Percentiles rank a stretch among this genome's conserved stretches.
These are phyloP conservation scores for Fregata magnificens DNA, from an alignment of 2,113 vertebrate genomes.

Conservation along the genomic window DNA sequence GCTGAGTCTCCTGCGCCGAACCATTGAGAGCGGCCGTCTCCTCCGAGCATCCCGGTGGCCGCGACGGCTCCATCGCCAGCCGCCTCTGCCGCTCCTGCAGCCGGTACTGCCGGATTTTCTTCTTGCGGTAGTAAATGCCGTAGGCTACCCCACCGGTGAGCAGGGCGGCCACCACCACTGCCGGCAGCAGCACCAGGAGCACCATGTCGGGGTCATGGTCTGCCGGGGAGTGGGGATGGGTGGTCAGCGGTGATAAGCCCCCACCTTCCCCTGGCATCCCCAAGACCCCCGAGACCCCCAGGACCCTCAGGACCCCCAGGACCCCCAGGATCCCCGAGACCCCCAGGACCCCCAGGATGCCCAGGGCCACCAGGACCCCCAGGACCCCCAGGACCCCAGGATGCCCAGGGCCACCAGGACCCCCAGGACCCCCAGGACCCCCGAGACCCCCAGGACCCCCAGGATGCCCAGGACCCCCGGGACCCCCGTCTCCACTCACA, in stretches of 20 bases:
- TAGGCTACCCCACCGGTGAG: fast-evolving
- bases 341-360: no score
- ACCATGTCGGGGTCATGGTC: background rate
- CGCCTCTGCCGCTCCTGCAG: background rate
- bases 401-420: no score
- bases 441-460: background rate
- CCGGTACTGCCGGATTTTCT: background rate
- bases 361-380: no score
- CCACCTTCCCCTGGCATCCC: no score
- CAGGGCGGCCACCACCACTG: fast-evolving
- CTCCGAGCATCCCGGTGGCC: background rate
- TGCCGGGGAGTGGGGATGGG: background rate
- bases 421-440: background rate
- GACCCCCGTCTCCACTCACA: constrained; percentile 19
- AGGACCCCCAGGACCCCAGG: background rate
- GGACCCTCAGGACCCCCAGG: no score
- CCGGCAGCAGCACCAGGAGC: fast-evolving
- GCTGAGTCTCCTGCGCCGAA: background rate
- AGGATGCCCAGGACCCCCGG: background rate
- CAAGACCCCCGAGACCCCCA: no score
- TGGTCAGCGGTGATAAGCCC: background rate
- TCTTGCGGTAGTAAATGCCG: background rate
- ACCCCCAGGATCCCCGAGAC: no score
- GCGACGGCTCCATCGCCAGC: background rate
- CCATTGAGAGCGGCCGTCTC: background rate